These are phyloP conservation scores for Heliothis subflexa DNA, from an alignment of 1,140 invertebrate species.

Conservation along the genomic window DNA sequence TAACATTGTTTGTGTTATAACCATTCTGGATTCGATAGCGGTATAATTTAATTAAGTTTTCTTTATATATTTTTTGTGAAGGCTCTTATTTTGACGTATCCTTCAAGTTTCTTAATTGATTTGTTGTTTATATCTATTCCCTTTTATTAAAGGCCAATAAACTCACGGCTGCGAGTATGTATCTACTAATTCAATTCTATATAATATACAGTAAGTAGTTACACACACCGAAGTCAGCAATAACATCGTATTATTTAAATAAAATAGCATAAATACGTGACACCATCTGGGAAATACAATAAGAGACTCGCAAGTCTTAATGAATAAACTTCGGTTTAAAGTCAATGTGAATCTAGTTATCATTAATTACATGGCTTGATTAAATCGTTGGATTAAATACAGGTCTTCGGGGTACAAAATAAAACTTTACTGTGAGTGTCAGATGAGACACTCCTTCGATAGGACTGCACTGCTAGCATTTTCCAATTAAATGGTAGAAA, in stretches of 20 bases:
- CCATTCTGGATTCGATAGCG: constrained; percentile 42
- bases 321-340: constrained; percentile 2
- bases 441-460: no score
- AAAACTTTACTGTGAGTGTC: no score
- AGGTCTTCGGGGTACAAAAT: no score
- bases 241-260: neutral
- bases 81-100: constrained; percentile 6
- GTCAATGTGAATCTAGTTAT: constrained; percentile 14
- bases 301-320: neutral
- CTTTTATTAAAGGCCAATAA: no score
- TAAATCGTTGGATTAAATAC: neutral
- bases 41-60: constrained; percentile 28
- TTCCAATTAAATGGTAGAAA: no score
- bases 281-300: neutral
- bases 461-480: no score
- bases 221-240: neutral
- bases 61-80: constrained; percentile 1
- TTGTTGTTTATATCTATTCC: neutral
- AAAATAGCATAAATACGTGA: neutral
- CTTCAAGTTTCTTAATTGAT: constrained; percentile 1
- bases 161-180: no score
- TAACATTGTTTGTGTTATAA: constrained; percentile 62
- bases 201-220: no score
- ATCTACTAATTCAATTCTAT: no score
- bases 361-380: neutral